Base-by-base conservation (phyloP, 1,140 invertebrate genomes). In the Glossosoma conforme region DNA sequence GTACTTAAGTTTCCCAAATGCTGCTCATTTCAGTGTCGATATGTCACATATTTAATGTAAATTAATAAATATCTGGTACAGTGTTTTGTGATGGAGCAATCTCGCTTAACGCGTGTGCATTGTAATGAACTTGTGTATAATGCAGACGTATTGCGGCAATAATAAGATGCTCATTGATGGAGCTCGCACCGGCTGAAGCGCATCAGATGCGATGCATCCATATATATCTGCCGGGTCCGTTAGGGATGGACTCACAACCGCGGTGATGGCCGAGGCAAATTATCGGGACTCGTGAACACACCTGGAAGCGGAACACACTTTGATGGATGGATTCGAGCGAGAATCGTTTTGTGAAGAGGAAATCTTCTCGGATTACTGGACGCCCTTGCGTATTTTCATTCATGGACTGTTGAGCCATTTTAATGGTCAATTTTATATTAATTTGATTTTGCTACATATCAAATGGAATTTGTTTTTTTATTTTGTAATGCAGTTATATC, bases 81-180 rank as follows among this genome's bases (percentile, higher is more conserved):
- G 11, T 5, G n/a, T 3, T 2, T 6, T 19, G 8, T 5, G 4
- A 40, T 40, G 17, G 15, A 40, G 4, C 11, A 18, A 13, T 24
- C 13, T 44, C 18, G 15, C 5, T 44, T 44, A 30, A 44, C 43
- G 43, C 43, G 32, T 44, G 43, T 25, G 21, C 43, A 30, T 44
- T 30, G 43, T 44, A 30, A 44, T 44, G 43, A 19, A 25, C 22
- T 21, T 28, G 24, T 33, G 32, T 33, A n/a, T 3, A 33, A 33
- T 33, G 15, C 32, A 33, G 32, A 33, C 32, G 32, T 33, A 33
- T 33, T 44, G 24, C 20, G 14, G 43, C 25, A 44, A 24, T 44
- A 44, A 44, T 44, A 25, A 21, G 24, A 15, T 43, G 18, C 24
- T 25, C 43, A 44, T 44, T 44, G 20, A 44, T 30, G 17, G 21